These are phyloP conservation scores for Theretra japonica DNA, from an alignment of 2,888 invertebrate species.

Conservation along the genomic window DNA sequence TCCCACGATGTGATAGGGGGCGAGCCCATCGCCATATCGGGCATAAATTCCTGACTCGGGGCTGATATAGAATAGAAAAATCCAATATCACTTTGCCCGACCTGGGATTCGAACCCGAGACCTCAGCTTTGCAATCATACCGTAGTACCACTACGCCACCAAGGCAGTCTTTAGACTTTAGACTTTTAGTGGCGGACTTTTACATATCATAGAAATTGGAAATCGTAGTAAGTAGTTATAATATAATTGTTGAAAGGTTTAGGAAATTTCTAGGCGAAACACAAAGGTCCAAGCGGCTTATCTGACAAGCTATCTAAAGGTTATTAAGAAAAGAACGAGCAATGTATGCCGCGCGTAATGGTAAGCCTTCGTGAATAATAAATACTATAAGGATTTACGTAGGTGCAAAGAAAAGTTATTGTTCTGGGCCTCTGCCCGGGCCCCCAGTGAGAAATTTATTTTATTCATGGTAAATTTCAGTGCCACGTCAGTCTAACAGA, in stretches of 20 bases:
- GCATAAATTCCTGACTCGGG: no score
- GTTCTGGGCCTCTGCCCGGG: slow-evolving; percentile 51
- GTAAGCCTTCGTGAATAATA: slow-evolving; percentile 58
- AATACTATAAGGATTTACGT: slow-evolving; percentile 56
- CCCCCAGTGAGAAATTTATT: slow-evolving; percentile 52
- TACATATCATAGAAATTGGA: no score
- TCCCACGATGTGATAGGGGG: no score
- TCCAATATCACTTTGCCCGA: no score
- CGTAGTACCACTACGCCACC: no score
- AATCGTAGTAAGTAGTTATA: background rate
- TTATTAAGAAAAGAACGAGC: slow-evolving; percentile 1
- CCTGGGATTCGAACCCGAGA: no score
- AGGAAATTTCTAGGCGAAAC: background rate
- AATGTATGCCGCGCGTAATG: slow-evolving; percentile 40
- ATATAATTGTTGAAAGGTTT: background rate
- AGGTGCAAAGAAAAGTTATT: slow-evolving; percentile 65
- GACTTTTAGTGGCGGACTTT: no score
- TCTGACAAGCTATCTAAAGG: background rate
- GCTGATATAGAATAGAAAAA: no score
- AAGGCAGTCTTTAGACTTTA: no score
- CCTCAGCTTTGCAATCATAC: no score
- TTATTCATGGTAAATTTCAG: slow-evolving; percentile 54
- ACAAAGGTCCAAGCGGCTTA: background rate
- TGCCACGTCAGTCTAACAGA: slow-evolving; percentile 3
- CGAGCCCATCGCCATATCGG: no score